Base-by-base conservation (phyloP, 2,888 invertebrate species). In the Amphipoea lucens region DNA sequence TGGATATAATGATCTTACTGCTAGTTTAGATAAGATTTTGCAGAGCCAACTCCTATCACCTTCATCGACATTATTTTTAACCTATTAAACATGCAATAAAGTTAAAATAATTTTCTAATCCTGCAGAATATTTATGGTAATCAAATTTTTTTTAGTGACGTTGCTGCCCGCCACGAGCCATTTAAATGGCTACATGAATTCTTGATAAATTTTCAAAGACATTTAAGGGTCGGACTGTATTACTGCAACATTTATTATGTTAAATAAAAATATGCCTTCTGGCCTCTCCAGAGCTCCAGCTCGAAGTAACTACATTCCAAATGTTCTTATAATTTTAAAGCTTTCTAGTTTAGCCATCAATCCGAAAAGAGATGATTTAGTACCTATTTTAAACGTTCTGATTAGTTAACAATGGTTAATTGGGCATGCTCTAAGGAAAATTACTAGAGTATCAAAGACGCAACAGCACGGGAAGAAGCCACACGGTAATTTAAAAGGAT, bases 391-490 rank as follows among this genome's bases (percentile, higher is more conserved):
- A 48, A 63, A 71, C 6, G 14, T 71, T 54, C 12, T 67, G 40
- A 71, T 67, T 54, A 67, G 67, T 67, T 48, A 14, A 40, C 12
- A 48, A 36, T 62, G 12, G 17, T 71, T 68, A 82, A 29, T 67
- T 77, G 14, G 20, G 14, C 71, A 83, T 78, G 83, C 81, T 71
- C 20, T 62, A 45, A 65, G 9, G 20, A 66, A 71, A 77, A 67
- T 51, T 7, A 66, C 5, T 23, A 57, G 5, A 54, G 45, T 42
- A 65, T 40, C 23, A 42, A 42, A 42, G 11, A 71, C 57, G 57
- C 7, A 36, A 78, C 62, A 72, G 67, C 62, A 23, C 40, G 48
- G 57, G n/a, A 54, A 77, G 57, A 66, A 68, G 36, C 14, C n/a
- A 66, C 17, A 54, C 23, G 12, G 17, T 45, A n/a, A 40, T 65